Base-by-base conservation (phyloP, 2,888 invertebrate genomes). In the Arge pagana region DNA sequence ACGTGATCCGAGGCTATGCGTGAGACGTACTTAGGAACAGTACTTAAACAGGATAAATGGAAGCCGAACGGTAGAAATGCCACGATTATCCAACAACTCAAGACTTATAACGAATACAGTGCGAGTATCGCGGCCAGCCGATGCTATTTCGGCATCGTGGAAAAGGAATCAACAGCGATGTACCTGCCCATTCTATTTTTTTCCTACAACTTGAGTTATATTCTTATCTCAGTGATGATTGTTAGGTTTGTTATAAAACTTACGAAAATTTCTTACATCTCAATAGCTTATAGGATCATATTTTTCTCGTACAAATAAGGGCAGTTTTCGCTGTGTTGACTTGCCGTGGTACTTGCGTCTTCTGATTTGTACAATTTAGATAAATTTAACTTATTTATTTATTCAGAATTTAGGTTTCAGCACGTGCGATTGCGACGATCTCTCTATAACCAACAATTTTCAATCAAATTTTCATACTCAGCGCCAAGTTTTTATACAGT, bases 301-400 rank as follows among this genome's bases (percentile, higher is more conserved):
- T 2, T 26, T 3, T 26, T 26, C n/a, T 26, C 28, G 4, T 26
- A 26, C 2, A 1, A 26, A 26, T 26, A n/a, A 26, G 8, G 8
- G 8, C 8, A 8, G 28, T 3, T 8, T 26, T 26, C 28, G 28
- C 28, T 10, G 10, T 24, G 40, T 26, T 40, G 26, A 3, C 8
- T 5, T 15, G n/a, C 26, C 15, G 40, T 26, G 40, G 16, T 26
- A 26, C 13, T 23, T 13, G 26, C 11, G n/a, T n/a, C n/a, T 16
- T 30, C 6, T 30, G 19, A 42, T 18, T 28, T 19, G 18, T 15
- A 30, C 21, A 21, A 23, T 45, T 33, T 33, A 10, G 24, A 35
- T 23, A n/a, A 15, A 45, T 16, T 45, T 45, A 45, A 45, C 15
- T 45, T 45, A 45, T 45, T 45, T 45, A 45, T 45, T 45, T 45